Conservation (phyloP, 2,113 vertebrate genomes). For the Camelus bactrianus region DNA sequence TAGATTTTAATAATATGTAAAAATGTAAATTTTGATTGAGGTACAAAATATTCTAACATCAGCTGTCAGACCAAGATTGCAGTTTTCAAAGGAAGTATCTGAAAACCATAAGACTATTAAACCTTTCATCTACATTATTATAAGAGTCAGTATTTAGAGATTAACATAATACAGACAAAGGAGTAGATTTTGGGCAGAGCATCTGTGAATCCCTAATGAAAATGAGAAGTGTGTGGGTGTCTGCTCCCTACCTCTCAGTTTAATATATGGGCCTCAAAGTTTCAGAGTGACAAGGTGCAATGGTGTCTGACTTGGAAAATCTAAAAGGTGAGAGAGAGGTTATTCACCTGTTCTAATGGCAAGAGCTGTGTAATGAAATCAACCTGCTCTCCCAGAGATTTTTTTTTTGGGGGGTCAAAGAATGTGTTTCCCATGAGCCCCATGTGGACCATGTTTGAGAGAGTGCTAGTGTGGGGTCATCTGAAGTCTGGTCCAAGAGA, state of each 20-base stretch:
- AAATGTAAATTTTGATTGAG: constrained; percentile 16
- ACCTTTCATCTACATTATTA: background rate
- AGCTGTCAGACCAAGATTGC: background rate
- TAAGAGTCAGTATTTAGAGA: background rate
- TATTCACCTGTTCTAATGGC: background rate
- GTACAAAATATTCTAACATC: constrained; percentile 22
- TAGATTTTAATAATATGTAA: constrained; percentile 5
- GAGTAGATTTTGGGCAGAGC: background rate
- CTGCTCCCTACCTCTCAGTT: background rate
- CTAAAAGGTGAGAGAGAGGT: background rate
- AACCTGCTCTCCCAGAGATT: background rate
- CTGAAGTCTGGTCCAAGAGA: background rate
- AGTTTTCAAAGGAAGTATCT: constrained; percentile 42
- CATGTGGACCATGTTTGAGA: background rate
- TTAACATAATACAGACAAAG: constrained; percentile 42
- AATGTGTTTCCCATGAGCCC: background rate
- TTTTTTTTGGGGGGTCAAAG: background rate
- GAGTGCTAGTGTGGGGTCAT: background rate
- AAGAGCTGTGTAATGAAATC: background rate
- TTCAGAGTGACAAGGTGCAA: background rate
- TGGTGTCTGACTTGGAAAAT: background rate
- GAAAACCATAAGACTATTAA: constrained; percentile 18
- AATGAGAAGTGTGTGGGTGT: background rate
- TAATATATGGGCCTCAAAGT: background rate
- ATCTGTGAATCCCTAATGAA: background rate